Percentiles rank a stretch among this genome's conserved stretches.
Evolutionary conservation across 2,797 vertebrate species (phyloP).

Genomic region (Gephyroberyx darwinii): DNA sequence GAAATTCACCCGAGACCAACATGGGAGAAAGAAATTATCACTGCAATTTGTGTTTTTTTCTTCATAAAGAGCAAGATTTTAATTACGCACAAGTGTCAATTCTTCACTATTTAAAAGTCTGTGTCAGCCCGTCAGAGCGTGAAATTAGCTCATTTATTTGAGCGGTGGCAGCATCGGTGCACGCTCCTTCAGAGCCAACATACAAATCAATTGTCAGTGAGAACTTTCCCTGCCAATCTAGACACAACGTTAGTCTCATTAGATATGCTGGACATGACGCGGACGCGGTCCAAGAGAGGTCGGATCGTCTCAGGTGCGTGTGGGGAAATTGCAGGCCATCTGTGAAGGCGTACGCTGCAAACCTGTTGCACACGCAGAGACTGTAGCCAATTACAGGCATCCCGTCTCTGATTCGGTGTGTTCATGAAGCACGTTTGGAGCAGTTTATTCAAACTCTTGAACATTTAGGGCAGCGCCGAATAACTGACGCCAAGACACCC

Average conservation of each 20-base stretch:
- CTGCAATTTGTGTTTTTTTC: constrained; percentile 49
- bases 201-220: constrained; percentile 67
- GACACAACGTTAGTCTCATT: constrained; percentile 49
- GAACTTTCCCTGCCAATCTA: constrained; percentile 26
- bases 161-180: constrained; percentile 56
- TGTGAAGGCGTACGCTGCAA: neutral
- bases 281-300: constrained; percentile 7
- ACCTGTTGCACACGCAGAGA: neutral
- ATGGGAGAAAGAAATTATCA: constrained; percentile 40
- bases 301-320: constrained; percentile 12
- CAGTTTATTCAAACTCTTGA: too few relatives aligned
- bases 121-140: constrained; percentile 73
- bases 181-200: constrained; percentile 55
- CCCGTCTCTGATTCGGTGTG: neutral
- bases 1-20: constrained; percentile 11
- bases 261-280: constrained; percentile 35
- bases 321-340: constrained; percentile 7
- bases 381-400: neutral
- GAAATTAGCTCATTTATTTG: constrained; percentile 80
- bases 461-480: too few relatives aligned
- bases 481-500: too few relatives aligned
- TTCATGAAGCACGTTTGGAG: too few relatives aligned
- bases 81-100: constrained; percentile 55
- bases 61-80: constrained; percentile 51
- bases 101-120: constrained; percentile 56